Conservation (phyloP, 2,113 vertebrate genomes). For the Takifugu bimaculatus region DNA sequence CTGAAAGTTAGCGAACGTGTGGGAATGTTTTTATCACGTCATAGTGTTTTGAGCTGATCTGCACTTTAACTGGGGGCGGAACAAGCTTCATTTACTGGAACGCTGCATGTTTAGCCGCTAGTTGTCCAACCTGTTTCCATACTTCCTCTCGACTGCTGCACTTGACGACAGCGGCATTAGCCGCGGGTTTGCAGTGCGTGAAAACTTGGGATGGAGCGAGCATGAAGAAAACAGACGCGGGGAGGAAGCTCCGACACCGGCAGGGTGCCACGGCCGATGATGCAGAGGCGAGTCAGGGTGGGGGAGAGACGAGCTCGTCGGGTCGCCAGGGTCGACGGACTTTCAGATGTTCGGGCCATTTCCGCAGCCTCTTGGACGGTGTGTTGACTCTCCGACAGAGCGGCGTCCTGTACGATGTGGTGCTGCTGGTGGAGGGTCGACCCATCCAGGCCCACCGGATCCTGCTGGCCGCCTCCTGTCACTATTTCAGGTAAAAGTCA, state of each 20-base stretch:
- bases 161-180: neutral
- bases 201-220: neutral
- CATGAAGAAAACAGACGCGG: neutral
- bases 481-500: slow-evolving; percentile 90
- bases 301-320: slow-evolving; percentile 59
- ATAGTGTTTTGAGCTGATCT: too few species aligned
- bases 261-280: slow-evolving; percentile 80
- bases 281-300: slow-evolving; percentile 62
- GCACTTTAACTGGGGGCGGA: too few species aligned
- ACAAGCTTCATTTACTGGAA: too few species aligned
- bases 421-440: slow-evolving; percentile 87
- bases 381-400: slow-evolving; percentile 82
- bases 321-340: slow-evolving; percentile 79
- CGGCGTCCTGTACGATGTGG: slow-evolving; percentile 88
- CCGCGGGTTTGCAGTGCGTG: neutral
- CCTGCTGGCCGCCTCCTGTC: slow-evolving; percentile 90
- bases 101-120: neutral
- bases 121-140: neutral
- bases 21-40: too few species aligned
- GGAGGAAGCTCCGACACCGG: slow-evolving; percentile 37
- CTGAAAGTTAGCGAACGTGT: neutral
- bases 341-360: slow-evolving; percentile 83
- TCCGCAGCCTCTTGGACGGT: slow-evolving; percentile 83
- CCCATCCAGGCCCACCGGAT: slow-evolving; percentile 90
- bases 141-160: neutral